Evolutionary conservation across 2,888 invertebrate species (phyloP).

Genomic region (Antheraea yamamai): DNA sequence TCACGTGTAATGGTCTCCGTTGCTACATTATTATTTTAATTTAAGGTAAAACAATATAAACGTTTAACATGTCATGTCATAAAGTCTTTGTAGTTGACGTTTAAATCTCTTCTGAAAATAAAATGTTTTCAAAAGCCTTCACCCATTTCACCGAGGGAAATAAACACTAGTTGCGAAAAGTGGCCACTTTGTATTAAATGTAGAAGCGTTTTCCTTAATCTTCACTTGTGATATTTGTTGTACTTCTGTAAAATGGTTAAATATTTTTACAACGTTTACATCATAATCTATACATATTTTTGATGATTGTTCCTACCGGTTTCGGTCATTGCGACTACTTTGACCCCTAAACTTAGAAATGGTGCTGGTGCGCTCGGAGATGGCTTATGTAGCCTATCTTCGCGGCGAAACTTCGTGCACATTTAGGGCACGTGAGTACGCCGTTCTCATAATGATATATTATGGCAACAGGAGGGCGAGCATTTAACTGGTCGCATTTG

Average conservation of each 20-base stretch:
- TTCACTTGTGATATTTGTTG: constrained; percentile 39
- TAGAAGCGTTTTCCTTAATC: constrained; percentile 40
- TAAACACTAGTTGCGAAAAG: constrained; percentile 49
- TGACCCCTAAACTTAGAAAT: too few relatives aligned
- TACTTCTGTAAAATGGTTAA: background rate
- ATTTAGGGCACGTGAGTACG: too few relatives aligned
- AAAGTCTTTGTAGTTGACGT: constrained; percentile 39
- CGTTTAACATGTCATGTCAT: constrained; percentile 29
- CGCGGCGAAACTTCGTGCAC: too few relatives aligned
- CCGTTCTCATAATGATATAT: too few relatives aligned
- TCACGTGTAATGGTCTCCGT: too few relatives aligned
- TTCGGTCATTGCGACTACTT: too few relatives aligned
- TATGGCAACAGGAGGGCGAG: too few relatives aligned
- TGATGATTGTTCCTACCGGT: too few relatives aligned
- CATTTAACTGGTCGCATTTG: too few relatives aligned
- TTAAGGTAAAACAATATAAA: background rate
- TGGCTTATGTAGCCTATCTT: too few relatives aligned
- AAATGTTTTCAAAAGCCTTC: constrained; percentile 41
- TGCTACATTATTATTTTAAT: background rate
- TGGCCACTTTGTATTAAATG: constrained; percentile 57
- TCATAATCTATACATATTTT: too few relatives aligned
- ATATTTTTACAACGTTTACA: background rate
- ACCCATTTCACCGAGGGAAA: constrained; percentile 48
- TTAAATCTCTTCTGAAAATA: constrained; percentile 48
- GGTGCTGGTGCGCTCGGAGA: too few relatives aligned